Evolutionary conservation across 2,888 invertebrate genomes (phyloP).

Genomic region (Microctonus hyperodae): DNA sequence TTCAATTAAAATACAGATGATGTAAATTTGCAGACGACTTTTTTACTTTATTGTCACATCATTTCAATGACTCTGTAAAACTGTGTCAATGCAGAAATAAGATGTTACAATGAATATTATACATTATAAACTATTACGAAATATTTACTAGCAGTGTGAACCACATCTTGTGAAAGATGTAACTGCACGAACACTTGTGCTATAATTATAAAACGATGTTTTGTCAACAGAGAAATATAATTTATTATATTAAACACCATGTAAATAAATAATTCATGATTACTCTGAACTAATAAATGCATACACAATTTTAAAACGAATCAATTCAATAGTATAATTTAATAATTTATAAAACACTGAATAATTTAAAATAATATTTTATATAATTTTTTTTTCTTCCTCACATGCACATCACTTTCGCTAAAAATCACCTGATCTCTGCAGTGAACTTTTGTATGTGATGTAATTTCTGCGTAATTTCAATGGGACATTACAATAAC

Average conservation of each 20-base stretch:
- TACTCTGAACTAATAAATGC: not conserved
- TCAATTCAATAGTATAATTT: too few species aligned
- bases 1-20: too few species aligned
- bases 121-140: slow-evolving; percentile 36
- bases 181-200: slow-evolving; percentile 15
- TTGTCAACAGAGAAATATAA: not conserved
- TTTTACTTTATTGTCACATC: too few species aligned
- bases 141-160: slow-evolving; percentile 33
- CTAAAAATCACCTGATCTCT: not conserved
- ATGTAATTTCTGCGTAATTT: slow-evolving; percentile 26
- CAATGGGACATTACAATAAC: not conserved
- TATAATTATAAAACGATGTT: not conserved
- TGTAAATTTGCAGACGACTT: too few species aligned
- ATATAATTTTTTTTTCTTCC: not conserved
- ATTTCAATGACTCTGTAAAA: not conserved
- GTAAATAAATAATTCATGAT: not conserved
- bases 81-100: slow-evolving; percentile 11
- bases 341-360: too few species aligned
- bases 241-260: not conserved
- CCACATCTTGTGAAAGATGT: slow-evolving; percentile 30
- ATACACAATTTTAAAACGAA: not conserved
- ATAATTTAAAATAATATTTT: too few species aligned
- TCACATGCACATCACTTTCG: slow-evolving; percentile 6
- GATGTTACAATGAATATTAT: slow-evolving; percentile 36
- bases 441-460: slow-evolving; percentile 3